A percentile compares a stretch with the other conserved stretches of the same genome.
phyloP scores from a whole-genome alignment of 2,888 invertebrate genomes.

The Aethes cnicana region DNA sequence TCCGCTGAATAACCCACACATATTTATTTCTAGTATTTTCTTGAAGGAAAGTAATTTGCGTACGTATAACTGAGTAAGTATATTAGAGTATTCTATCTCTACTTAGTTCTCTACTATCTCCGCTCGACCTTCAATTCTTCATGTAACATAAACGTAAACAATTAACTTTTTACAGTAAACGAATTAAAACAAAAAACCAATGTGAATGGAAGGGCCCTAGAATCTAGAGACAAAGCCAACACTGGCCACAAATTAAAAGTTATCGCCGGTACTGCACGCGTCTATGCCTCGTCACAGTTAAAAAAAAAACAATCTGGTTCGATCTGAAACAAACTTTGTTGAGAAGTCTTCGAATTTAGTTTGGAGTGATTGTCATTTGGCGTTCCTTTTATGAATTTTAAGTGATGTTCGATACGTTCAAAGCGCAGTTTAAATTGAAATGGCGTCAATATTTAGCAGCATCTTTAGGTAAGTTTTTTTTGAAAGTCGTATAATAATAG shows the following conservation, averaged over 20 bases:
- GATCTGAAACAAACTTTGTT: background rate
- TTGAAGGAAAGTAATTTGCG: too few relatives aligned
- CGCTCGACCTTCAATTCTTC: slow-evolving; percentile 17
- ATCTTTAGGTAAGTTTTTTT: slow-evolving; percentile 65
- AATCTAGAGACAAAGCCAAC: slow-evolving; percentile 16
- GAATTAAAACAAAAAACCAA: slow-evolving; percentile 40
- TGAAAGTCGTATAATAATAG: too few relatives aligned
- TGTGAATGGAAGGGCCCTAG: slow-evolving; percentile 56
- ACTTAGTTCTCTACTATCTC: slow-evolving; percentile 8
- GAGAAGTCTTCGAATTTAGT: background rate
- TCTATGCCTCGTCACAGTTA: slow-evolving; percentile 34
- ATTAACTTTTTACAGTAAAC: slow-evolving; percentile 37
- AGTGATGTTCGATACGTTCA: slow-evolving; percentile 56
- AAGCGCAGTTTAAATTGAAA: slow-evolving; percentile 58
- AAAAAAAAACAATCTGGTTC: slow-evolving; percentile 13
- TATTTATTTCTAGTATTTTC: too few relatives aligned
- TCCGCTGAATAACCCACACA: too few relatives aligned
- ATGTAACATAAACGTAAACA: slow-evolving; percentile 18
- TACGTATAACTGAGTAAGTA: too few relatives aligned
- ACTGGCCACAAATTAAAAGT: slow-evolving; percentile 47
- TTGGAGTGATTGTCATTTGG: slow-evolving; percentile 9
- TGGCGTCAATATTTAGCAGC: slow-evolving; percentile 77
- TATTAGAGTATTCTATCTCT: slow-evolving; percentile 1
- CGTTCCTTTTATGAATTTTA: slow-evolving; percentile 28
- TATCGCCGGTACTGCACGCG: slow-evolving; percentile 53